Base-by-base conservation (phyloP, 2,113 vertebrate genomes). In the Sula dactylatra region DNA sequence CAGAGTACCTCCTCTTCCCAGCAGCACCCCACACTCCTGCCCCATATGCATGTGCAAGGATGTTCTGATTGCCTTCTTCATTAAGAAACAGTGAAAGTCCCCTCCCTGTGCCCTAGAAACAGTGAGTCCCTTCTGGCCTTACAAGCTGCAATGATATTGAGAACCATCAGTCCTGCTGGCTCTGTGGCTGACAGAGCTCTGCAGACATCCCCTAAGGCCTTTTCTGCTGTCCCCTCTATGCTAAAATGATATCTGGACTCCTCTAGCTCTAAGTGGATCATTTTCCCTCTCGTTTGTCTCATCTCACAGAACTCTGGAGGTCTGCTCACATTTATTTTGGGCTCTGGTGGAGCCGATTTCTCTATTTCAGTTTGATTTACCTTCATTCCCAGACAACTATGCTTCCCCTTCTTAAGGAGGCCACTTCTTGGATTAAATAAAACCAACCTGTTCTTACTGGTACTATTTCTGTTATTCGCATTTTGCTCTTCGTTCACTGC, bases 311-410 rank as follows among this genome's bases (percentile, higher is more conserved):
- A 21, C 85, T 29, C 90, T 78, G 67, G 65, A 88, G 88, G n/a
- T 90, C 67, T 88, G 82, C n/a, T 93, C 32, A 45, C 67, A 78
- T 83, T 83, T 93, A 88, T 92, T 95, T 93, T 96, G 70, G 66
- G 66, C 71, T 90, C 54, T 80, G 27, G 40, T 58, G 42, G 50
- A 94, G 50, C 40, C 4, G 1, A 90, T 93, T 90, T 81, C 59
- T 71, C 67, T 64, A 38, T 67, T 96, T 82, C 36, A 40, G 52
- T 95, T 82, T 70, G 80, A 94, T 94, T 86, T 95, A 86, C 65
- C 52, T 89, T 94, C 4, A 89, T 84, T 74, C 59, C 52, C 69
- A 64, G 80, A 44, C 25, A 58, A 62, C 58, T 59, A 61, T 36
- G 31, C n/a, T 78, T 94, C 69, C 11, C 32, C 14, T 77, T 83